These are phyloP conservation scores for Phyllotis vaccarum DNA, from an alignment of 2,797 vertebrate genomes.

Conservation along the genomic window DNA sequence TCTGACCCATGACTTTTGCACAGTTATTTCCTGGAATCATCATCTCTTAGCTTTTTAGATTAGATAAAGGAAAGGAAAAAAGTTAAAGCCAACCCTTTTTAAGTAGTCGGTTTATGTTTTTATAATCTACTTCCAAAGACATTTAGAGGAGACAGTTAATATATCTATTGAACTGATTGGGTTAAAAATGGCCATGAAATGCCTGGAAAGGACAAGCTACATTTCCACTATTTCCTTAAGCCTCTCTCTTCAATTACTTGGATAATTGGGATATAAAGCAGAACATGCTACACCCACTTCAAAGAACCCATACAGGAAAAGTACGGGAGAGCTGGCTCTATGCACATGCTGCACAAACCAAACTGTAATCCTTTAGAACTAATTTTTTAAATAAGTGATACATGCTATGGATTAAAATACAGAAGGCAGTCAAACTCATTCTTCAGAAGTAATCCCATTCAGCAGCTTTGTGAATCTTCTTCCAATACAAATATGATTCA, in stretches of 20 bases:
- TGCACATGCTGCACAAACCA: not conserved
- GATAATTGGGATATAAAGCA: conserved; percentile 72
- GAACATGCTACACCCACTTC: conserved; percentile 64
- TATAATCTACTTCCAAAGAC: conserved; percentile 65
- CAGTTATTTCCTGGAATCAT: not conserved
- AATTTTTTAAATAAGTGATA: conserved; percentile 20
- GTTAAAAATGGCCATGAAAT: conserved; percentile 71
- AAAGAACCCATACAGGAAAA: conserved; percentile 66
- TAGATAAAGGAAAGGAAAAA: conserved; percentile 27
- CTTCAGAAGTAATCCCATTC: not conserved
- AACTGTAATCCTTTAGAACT: conserved; percentile 55
- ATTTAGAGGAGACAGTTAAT: conserved; percentile 72
- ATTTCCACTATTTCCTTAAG: conserved; percentile 68
- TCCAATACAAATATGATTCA: not conserved
- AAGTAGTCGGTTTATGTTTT: conserved; percentile 63
- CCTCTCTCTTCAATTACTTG: conserved; percentile 68
- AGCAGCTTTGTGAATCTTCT: conserved; percentile 21
- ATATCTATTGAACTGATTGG: conserved; percentile 53
- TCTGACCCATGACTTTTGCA: conserved; percentile 39
- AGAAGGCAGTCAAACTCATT: not conserved
- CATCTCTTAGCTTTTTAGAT: conserved; percentile 51
- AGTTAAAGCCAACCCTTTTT: conserved; percentile 42
- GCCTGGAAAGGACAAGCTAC: conserved; percentile 60
- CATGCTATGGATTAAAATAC: conserved; percentile 28
- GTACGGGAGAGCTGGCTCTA: conserved; percentile 46